phyloP scores from a whole-genome alignment of 2,888 invertebrate species.

The Orthosia gracilis region DNA sequence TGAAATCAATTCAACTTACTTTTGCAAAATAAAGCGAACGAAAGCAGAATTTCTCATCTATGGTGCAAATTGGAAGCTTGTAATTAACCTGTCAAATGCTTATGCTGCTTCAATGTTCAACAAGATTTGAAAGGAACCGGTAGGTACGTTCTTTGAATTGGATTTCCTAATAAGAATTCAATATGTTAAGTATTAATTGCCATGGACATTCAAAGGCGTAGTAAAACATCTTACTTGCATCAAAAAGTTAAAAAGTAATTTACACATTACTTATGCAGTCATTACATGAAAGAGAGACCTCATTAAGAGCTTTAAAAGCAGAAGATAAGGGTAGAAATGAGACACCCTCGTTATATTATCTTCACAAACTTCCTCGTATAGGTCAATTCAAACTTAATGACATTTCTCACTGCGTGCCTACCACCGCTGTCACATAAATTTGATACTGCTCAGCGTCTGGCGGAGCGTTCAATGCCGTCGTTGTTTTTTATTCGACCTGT shows the following conservation, averaged over 20 bases:
- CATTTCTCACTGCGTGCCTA: too few species aligned
- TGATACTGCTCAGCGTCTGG: too few species aligned
- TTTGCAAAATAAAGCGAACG: neutral
- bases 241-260: slow-evolving; percentile 9
- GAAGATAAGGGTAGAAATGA: slow-evolving; percentile 19
- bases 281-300: slow-evolving; percentile 1
- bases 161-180: slow-evolving; percentile 5
- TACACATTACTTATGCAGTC: slow-evolving; percentile 11
- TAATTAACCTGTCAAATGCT: slow-evolving; percentile 23
- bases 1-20: neutral
- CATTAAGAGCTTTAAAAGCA: slow-evolving; percentile 34
- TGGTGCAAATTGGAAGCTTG: slow-evolving; percentile 17
- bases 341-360: slow-evolving; percentile 22
- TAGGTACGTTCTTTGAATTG: neutral
- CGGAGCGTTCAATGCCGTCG: too few species aligned
- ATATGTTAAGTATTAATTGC: neutral
- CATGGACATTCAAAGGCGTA: neutral
- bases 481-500: too few species aligned
- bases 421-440: too few species aligned
- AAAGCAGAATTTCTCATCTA: slow-evolving; percentile 3
- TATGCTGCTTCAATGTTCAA: neutral
- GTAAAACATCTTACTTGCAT: neutral
- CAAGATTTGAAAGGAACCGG: neutral
- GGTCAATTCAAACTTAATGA: too few species aligned
- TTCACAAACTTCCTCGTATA: slow-evolving; percentile 22